phyloP scores from a whole-genome alignment of 2,888 invertebrate species.

The Ormyrus thymus region DNA sequence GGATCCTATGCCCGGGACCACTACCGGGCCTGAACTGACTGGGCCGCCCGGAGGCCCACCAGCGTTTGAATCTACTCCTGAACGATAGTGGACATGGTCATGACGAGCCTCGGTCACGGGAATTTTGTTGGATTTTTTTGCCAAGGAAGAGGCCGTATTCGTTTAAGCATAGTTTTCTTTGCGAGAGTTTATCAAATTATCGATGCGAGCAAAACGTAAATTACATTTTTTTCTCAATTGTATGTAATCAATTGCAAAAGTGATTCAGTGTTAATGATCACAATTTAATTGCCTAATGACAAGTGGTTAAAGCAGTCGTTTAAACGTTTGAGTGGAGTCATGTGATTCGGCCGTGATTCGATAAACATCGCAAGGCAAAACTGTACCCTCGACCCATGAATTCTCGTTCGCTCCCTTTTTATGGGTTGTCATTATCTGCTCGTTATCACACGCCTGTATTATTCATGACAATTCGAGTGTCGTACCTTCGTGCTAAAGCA shows the following conservation, averaged over 20 bases:
- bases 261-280: no score
- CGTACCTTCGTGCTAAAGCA: slow-evolving; percentile 7
- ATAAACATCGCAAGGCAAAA: slow-evolving; percentile 31
- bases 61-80: slow-evolving; percentile 72
- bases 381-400: slow-evolving; percentile 28
- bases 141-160: slow-evolving; percentile 5
- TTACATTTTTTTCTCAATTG: no score
- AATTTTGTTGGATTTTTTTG: not conserved
- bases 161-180: not conserved
- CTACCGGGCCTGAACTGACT: slow-evolving; percentile 68
- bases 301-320: no score
- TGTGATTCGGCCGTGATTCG: not conserved
- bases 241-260: no score
- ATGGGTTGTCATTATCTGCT: slow-evolving; percentile 50
- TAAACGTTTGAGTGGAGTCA: no score
- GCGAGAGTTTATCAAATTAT: not conserved
- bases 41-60: slow-evolving; percentile 68
- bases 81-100: slow-evolving; percentile 56
- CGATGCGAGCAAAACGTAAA: not conserved
- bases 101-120: not conserved
- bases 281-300: no score
- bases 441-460: slow-evolving; percentile 50
- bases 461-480: slow-evolving; percentile 42
- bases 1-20: slow-evolving; percentile 61
- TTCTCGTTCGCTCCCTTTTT: slow-evolving; percentile 51